phyloP scores from a whole-genome alignment of 1,140 invertebrate species.

The Drosophila simulans region DNA sequence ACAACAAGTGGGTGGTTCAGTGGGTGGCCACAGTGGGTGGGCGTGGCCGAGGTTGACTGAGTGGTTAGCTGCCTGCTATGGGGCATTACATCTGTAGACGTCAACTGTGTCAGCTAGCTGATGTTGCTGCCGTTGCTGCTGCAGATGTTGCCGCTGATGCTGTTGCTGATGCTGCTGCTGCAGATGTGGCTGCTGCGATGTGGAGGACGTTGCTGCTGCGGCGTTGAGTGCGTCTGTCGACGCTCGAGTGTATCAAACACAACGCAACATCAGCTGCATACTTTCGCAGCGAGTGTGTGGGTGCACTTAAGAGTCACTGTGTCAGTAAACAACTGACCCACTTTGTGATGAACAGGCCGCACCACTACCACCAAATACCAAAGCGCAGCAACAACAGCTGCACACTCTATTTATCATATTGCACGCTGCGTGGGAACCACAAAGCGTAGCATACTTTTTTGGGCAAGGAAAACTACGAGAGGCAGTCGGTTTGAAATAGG shows the following conservation, averaged over 20 bases:
- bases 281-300: conserved; percentile 27
- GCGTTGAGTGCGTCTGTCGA: conserved; percentile 76
- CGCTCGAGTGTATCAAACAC: conserved; percentile 79
- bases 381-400: conserved; percentile 15
- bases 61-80: conserved; percentile 60
- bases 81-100: conserved; percentile 75
- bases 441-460: conserved; percentile 56
- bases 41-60: conserved; percentile 67
- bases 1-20: conserved; percentile 30
- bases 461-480: conserved; percentile 7
- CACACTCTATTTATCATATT: conserved; percentile 51
- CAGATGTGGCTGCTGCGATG: conserved; percentile 17
- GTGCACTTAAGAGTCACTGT: conserved; percentile 79
- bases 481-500: conserved; percentile 13
- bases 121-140: conserved; percentile 37
- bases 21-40: neutral
- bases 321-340: conserved; percentile 81
- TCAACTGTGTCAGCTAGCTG: conserved; percentile 69
- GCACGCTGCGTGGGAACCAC: conserved; percentile 42
- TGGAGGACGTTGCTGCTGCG: conserved; percentile 30
- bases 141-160: conserved; percentile 19
- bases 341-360: conserved; percentile 69
- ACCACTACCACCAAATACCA: conserved; percentile 29
- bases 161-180: conserved; percentile 10
- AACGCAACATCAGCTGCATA: conserved; percentile 71